A percentile compares a stretch with the other conserved stretches of the same genome.
phyloP scores from a whole-genome alignment of 2,888 invertebrate genomes.

The Calliopum simillimum region DNA sequence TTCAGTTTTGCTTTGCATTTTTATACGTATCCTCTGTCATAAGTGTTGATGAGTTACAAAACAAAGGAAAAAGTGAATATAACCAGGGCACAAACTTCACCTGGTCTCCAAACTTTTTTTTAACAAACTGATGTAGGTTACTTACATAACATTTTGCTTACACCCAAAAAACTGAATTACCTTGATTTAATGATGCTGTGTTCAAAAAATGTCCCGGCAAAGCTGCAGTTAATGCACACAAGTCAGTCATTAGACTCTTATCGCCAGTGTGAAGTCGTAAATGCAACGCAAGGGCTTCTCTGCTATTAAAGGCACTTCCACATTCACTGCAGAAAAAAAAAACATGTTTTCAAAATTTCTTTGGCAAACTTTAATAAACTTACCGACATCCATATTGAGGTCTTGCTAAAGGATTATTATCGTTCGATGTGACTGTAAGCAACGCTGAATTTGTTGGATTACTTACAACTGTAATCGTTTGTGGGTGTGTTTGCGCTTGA shows the following conservation, averaged over 20 bases:
- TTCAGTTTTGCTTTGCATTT: too few species aligned
- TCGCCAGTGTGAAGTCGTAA: conserved; percentile 84
- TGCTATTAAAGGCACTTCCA: conserved; percentile 74
- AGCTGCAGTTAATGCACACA: conserved; percentile 83
- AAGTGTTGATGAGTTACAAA: too few species aligned
- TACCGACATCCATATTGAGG: conserved; percentile 68
- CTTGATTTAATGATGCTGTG: conserved; percentile 64
- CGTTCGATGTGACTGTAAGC: conserved; percentile 64
- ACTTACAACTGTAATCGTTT: conserved; percentile 67
- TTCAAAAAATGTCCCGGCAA: conserved; percentile 75
- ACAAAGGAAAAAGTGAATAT: too few species aligned
- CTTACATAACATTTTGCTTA: too few species aligned
- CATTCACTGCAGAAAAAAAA: conserved; percentile 68
- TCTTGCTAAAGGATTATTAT: conserved; percentile 63
- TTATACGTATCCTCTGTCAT: too few species aligned
- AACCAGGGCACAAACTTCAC: too few species aligned
- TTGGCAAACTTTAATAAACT: too few species aligned
- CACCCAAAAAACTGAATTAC: too few species aligned
- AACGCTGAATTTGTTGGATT: conserved; percentile 65
- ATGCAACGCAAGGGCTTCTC: conserved; percentile 83
- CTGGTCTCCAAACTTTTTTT: too few species aligned
- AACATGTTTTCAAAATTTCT: background rate
- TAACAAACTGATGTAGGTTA: too few species aligned
- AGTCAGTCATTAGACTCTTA: conserved; percentile 82
- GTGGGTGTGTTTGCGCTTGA: conserved; percentile 61